phyloP scores from a whole-genome alignment of 2,888 invertebrate genomes.

The Xiphydria camelus region DNA sequence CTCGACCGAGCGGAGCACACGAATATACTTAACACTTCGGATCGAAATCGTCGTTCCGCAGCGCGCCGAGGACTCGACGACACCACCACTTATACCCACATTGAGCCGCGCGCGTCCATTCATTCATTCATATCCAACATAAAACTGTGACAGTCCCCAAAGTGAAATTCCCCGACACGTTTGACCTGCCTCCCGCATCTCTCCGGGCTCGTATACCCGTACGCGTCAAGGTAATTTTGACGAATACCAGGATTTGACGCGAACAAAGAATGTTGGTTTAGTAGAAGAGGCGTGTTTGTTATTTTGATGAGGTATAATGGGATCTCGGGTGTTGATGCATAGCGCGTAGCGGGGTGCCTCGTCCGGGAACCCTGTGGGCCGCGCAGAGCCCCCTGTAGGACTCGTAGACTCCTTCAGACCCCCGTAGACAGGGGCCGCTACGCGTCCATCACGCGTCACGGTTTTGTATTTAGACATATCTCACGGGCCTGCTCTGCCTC shows the following conservation, averaged over 20 bases:
- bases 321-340: slow-evolving; percentile 57
- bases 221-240: slow-evolving; percentile 43
- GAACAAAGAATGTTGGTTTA: slow-evolving; percentile 55
- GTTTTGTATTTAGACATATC: slow-evolving; percentile 55
- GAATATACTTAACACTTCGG: no score
- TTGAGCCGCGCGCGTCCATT: no score
- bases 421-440: slow-evolving; percentile 51
- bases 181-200: background rate
- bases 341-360: slow-evolving; percentile 54
- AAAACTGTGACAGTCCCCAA: background rate
- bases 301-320: slow-evolving; percentile 56
- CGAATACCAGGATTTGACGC: slow-evolving; percentile 48
- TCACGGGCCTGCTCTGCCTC: slow-evolving; percentile 37
- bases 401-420: slow-evolving; percentile 27
- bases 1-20: no score
- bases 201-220: no score
- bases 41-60: no score
- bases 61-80: no score
- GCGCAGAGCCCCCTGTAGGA: slow-evolving; percentile 5
- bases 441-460: slow-evolving; percentile 55
- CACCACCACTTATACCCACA: no score
- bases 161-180: background rate
- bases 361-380: slow-evolving; percentile 12
- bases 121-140: no score
- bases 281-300: slow-evolving; percentile 53